Evolutionary conservation across 2,888 invertebrate species (phyloP).

Genomic region (Pollenia labialis): DNA sequence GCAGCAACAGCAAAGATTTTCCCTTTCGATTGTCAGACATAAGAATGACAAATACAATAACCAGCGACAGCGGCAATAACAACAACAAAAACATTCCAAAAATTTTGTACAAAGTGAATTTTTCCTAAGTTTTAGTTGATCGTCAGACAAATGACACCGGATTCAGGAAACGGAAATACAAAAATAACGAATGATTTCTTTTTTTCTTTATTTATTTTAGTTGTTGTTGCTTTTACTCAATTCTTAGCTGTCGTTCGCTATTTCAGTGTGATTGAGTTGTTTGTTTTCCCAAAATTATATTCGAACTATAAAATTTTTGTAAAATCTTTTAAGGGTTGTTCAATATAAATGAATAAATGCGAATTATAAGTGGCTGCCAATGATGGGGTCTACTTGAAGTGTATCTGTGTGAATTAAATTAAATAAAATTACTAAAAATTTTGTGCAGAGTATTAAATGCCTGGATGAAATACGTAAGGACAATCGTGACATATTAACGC

Average conservation of each 20-base stretch:
- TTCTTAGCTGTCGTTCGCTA: conserved; percentile 37
- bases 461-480: too few species aligned
- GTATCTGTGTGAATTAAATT: not conserved
- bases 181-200: conserved; percentile 71
- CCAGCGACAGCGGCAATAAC: conserved; percentile 36
- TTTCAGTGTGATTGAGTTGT: conserved; percentile 62
- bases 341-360: conserved; percentile 12
- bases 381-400: not conserved
- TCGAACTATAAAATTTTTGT: not conserved
- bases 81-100: not conserved
- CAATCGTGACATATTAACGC: too few species aligned
- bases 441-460: too few species aligned
- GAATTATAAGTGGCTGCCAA: conserved; percentile 18
- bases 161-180: conserved; percentile 72
- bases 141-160: conserved; percentile 73
- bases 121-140: conserved; percentile 57
- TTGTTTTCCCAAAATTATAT: conserved; percentile 12
- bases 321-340: conserved; percentile 46
- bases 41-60: conserved; percentile 27
- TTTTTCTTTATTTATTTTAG: conserved; percentile 49
- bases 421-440: not conserved
- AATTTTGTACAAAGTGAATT: conserved; percentile 30
- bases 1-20: conserved; percentile 26
- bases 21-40: conserved; percentile 57
- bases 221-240: conserved; percentile 34